Percentiles rank a stretch among this genome's conserved stretches.
These are phyloP conservation scores for Calidris pugnax DNA, from an alignment of 2,113 vertebrate genomes.

Conservation along the genomic window DNA sequence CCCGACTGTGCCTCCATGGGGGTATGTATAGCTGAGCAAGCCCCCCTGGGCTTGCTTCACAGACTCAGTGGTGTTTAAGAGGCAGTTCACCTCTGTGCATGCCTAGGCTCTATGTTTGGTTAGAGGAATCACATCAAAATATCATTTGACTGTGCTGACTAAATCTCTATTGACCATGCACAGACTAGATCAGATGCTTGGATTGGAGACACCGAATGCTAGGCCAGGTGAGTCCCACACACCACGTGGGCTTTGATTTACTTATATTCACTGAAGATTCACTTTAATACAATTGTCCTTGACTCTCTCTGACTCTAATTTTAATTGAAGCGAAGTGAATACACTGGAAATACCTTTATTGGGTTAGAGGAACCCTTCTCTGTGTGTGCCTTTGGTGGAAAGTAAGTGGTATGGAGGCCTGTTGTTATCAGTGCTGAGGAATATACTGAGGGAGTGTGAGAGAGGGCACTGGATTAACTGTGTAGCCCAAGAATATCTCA, in stretches of 20 bases:
- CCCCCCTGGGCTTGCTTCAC: not conserved
- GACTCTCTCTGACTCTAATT: not conserved
- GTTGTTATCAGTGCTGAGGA: not conserved
- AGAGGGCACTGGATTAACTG: not conserved
- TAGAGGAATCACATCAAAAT: not conserved
- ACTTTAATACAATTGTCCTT: not conserved
- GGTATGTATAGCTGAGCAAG: not conserved
- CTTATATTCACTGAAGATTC: not conserved
- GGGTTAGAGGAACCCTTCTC: not conserved
- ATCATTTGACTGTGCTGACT: not conserved
- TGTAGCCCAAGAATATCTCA: not conserved
- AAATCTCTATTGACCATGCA: not conserved
- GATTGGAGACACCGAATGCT: accelerated
- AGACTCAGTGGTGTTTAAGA: not conserved
- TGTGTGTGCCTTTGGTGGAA: not conserved
- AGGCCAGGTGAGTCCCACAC: not conserved
- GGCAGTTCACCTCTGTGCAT: not conserved
- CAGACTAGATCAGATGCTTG: not conserved
- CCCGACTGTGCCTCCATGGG: not conserved
- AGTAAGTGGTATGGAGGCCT: not conserved
- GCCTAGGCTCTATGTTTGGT: accelerated
- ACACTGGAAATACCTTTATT: not conserved
- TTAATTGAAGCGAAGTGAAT: not conserved
- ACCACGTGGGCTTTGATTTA: not conserved
- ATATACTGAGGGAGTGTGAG: not conserved